phyloP scores from a whole-genome alignment of 2,797 vertebrate species.

The Hipposideros larvatus region DNA sequence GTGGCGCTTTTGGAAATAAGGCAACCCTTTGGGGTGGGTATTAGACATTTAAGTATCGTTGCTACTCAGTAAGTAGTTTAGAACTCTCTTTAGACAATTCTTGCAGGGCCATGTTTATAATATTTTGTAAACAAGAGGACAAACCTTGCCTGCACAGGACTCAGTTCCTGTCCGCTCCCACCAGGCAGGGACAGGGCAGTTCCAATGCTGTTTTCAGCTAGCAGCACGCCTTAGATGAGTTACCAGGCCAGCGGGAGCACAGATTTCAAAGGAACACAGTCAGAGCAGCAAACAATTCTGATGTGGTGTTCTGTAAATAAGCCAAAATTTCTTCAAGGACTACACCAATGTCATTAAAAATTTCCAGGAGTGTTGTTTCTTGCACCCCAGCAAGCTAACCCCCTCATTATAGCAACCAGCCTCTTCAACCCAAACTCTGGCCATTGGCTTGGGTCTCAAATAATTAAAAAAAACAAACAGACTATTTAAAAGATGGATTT shows the following conservation, averaged over 20 bases:
- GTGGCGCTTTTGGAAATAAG: not conserved
- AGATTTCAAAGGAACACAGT: not conserved
- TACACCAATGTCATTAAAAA: not conserved
- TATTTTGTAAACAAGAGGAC: conserved; percentile 35
- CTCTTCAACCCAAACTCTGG: not conserved
- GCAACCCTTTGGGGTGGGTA: not conserved
- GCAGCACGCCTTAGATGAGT: not conserved
- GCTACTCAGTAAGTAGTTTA: not conserved
- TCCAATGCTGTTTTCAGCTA: not conserved
- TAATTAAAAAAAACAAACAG: conserved; percentile 35
- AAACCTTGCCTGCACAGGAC: not conserved
- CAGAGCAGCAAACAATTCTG: not conserved
- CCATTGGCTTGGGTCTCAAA: not conserved
- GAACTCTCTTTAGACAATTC: not conserved
- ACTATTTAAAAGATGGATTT: not conserved
- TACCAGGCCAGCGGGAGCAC: not conserved
- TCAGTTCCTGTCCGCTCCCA: conserved; percentile 19
- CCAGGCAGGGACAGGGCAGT: not conserved
- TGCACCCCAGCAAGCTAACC: not conserved
- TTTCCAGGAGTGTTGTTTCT: not conserved
- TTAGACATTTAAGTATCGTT: not conserved
- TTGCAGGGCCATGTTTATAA: not conserved
- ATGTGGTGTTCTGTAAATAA: not conserved
- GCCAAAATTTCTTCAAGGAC: not conserved
- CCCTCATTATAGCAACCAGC: not conserved